Base-by-base conservation (phyloP, 2,797 vertebrate species). In the Chiloscyllium punctatum region DNA sequence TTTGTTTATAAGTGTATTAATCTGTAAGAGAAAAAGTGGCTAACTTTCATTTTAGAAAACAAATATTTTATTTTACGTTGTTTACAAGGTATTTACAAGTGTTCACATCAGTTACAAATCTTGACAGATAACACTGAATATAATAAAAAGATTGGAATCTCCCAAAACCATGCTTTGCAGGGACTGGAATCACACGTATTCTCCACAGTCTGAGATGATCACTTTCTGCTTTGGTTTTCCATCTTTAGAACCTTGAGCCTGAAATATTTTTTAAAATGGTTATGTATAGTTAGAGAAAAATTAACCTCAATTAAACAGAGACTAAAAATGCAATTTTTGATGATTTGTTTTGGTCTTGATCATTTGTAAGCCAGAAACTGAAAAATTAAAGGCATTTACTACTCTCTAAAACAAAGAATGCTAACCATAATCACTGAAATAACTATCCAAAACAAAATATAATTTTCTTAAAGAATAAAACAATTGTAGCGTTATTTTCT, bases 161-260 rank as follows among this genome's bases (percentile, higher is more conserved):
- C 1, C 71, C 23, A 11, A 25, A 77, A 23, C 25, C 11, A 25
- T 71, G 8, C 13, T 69, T 95, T 48, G 62, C n/a, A 66, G 25
- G 18, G 21, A 37, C n/a, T 27, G 57, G 1, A 42, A 53, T 98
- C 97, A 99, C 4, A 97, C 97, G n/a, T 98, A 98, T 97, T 99
- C 99, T 95, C 99, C 99, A 9, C 99, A 99, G 97, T 99, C 98
- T 0, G 99, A 98, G 95, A 99, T 99, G 95, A 99, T 99, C 96
- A 99, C 98, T 96, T 99, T 99, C 98, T 99, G 98, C 97, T 99
- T 99, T 0, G 99, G 97, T 96, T 99, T 99, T 95, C 99, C 98
- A 0, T 99, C 98, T 95, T 99, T 99, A 96, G 97, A 96, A 96
- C 99, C 99, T 96, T 99, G 98, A 96, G 98, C 98, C 99, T 99